Conservation (phyloP, 1,140 invertebrate genomes). For the Drosophila willistoni region DNA sequence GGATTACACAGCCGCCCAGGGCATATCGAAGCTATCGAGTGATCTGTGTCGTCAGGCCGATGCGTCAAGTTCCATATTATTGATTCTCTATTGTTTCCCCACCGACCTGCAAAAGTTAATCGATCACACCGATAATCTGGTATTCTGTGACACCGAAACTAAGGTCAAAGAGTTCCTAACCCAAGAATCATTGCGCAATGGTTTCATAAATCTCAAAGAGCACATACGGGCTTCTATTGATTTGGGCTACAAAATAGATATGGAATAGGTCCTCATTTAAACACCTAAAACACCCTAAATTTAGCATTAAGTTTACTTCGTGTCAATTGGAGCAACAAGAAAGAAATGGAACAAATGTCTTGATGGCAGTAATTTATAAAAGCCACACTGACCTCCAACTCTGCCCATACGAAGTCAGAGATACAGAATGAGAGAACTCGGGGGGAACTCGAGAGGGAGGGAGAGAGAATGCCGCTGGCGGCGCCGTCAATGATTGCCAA, state of each 20-base stretch:
- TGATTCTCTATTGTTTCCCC: constrained; percentile 70
- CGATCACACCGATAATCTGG: constrained; percentile 69
- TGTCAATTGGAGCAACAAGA: constrained; percentile 36
- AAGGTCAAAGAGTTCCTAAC: constrained; percentile 74
- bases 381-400: constrained; percentile 53
- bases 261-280: constrained; percentile 52
- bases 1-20: constrained; percentile 86
- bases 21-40: constrained; percentile 74
- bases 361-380: constrained; percentile 79
- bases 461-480: constrained; percentile 51
- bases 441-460: background rate
- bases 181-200: constrained; percentile 78
- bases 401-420: constrained; percentile 23
- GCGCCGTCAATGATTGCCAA: constrained; percentile 79
- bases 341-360: constrained; percentile 70
- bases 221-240: constrained; percentile 82
- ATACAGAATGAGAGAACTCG: background rate
- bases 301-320: constrained; percentile 46
- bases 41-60: constrained; percentile 65
- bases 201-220: constrained; percentile 72
- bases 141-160: constrained; percentile 70
- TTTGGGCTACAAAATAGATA: constrained; percentile 76
- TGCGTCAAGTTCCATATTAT: constrained; percentile 52
- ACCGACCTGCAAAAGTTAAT: constrained; percentile 64
- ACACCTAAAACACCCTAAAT: constrained; percentile 32